Percentiles rank a stretch among this genome's conserved stretches.
phyloP scores from a whole-genome alignment of 1,140 invertebrate species.

The Bombus soroeensis region DNA sequence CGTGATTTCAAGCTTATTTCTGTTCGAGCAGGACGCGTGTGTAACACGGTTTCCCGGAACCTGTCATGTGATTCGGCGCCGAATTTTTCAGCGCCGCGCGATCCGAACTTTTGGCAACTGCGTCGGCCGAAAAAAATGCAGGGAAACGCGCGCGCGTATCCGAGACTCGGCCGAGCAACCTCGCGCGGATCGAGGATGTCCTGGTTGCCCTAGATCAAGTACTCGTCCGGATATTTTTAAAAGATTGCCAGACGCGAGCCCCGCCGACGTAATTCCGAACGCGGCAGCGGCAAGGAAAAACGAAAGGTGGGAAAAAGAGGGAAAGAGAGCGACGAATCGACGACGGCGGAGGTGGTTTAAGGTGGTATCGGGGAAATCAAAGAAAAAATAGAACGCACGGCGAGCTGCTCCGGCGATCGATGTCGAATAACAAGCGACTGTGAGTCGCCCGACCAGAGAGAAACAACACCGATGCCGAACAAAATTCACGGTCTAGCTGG shows the following conservation, averaged over 20 bases:
- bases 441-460: conserved; percentile 14
- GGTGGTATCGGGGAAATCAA: conserved; percentile 51
- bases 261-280: conserved; percentile 48
- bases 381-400: conserved; percentile 61
- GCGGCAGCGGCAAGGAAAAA: neutral
- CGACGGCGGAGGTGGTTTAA: neutral
- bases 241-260: conserved; percentile 66
- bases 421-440: conserved; percentile 46
- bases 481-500: neutral
- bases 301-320: neutral
- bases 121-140: neutral
- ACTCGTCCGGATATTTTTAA: conserved; percentile 73
- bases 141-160: conserved; percentile 7
- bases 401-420: neutral
- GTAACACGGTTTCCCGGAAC: conserved; percentile 29
- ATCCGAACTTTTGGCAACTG: neutral
- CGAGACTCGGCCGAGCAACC: conserved; percentile 1
- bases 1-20: conserved; percentile 28
- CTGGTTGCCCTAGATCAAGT: conserved; percentile 78
- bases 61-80: conserved; percentile 5
- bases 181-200: conserved; percentile 68
- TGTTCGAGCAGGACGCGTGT: neutral
- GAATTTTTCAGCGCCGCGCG: conserved; percentile 1
- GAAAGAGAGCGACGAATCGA: neutral
- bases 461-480: neutral